Evolutionary conservation across 2,113 vertebrate species (phyloP).

Genomic region (Rhabdornis inornatus): DNA sequence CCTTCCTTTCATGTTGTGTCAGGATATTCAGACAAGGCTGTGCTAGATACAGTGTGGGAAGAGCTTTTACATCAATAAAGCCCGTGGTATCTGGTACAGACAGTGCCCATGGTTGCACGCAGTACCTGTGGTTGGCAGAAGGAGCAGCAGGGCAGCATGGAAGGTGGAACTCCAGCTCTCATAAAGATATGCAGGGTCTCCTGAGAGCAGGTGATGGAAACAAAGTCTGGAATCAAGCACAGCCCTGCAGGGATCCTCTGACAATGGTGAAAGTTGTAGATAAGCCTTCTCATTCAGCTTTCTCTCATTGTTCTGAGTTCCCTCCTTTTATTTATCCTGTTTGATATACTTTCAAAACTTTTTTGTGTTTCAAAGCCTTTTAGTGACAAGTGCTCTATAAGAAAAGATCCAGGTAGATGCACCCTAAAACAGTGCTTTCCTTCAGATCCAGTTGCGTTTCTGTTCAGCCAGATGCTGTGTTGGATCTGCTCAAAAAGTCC

Average conservation of each 20-base stretch:
- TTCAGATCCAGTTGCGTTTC: neutral
- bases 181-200: rapidly evolving
- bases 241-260: neutral
- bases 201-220: neutral
- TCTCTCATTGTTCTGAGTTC: neutral
- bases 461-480: neutral
- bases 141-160: neutral
- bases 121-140: neutral
- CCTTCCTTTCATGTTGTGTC: neutral
- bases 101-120: neutral
- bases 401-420: neutral
- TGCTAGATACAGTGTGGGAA: neutral
- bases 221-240: neutral
- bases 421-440: neutral
- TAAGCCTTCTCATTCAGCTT: neutral
- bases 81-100: neutral
- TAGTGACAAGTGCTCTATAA: neutral
- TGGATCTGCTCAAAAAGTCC: neutral
- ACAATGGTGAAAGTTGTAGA: neutral
- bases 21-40: neutral
- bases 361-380: neutral
- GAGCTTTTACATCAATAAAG: neutral
- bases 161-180: neutral
- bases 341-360: neutral
- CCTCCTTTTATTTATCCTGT: neutral